Conservation (phyloP, 2,113 vertebrate genomes). For the Corydoras sp. region DNA sequence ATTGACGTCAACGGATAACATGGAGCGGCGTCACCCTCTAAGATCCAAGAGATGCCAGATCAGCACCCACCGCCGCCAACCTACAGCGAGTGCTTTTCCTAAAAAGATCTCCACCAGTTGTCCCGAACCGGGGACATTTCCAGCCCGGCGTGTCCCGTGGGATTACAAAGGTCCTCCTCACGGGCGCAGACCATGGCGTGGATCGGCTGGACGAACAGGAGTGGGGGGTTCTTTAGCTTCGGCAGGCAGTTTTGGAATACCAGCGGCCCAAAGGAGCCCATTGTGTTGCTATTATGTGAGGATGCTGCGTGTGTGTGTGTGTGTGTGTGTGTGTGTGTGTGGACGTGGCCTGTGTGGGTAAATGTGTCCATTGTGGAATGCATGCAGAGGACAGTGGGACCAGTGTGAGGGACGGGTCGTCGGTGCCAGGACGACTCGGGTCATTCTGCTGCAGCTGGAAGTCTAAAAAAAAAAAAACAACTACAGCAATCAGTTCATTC, state of each 20-base stretch:
- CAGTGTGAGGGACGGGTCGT: slow-evolving; percentile 45
- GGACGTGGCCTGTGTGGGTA: slow-evolving; percentile 26
- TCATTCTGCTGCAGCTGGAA: slow-evolving; percentile 47
- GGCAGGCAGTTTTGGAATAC: slow-evolving; percentile 45
- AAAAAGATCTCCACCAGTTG: too few relatives aligned
- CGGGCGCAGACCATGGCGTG: slow-evolving; percentile 18
- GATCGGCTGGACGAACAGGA: slow-evolving; percentile 25
- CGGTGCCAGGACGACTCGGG: slow-evolving; percentile 46
- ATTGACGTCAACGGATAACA: background rate
- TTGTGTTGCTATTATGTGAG: slow-evolving; percentile 42
- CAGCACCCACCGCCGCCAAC: background rate
- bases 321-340: slow-evolving; percentile 24
- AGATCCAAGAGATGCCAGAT: too few relatives aligned
- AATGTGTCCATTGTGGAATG: background rate
- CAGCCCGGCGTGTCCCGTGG: background rate
- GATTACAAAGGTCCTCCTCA: slow-evolving; percentile 36
- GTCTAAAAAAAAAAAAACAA: slow-evolving; percentile 19
- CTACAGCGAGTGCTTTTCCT: slow-evolving; percentile 5
- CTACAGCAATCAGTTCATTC: background rate
- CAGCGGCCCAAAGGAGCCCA: slow-evolving; percentile 42
- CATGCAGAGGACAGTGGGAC: slow-evolving; percentile 38
- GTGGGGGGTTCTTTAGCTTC: slow-evolving; percentile 35
- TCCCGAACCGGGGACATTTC: too few relatives aligned
- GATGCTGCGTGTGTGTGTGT: slow-evolving; percentile 24
- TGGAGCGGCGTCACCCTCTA: background rate